Conservation (phyloP, 2,888 invertebrate species). For the Ariolimax columbianus region DNA sequence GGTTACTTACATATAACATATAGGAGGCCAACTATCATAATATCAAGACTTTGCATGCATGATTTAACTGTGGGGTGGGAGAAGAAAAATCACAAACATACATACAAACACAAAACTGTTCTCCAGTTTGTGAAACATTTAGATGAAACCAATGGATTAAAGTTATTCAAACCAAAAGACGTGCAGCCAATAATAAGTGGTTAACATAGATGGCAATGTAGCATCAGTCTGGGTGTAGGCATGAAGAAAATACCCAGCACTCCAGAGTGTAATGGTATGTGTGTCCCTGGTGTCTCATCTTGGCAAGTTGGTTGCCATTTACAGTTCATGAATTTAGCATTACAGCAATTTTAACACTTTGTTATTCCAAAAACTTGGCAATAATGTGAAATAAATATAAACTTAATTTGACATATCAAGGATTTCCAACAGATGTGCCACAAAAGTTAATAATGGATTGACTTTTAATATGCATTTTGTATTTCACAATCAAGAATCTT, state of each 20-base stretch:
- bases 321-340: neutral
- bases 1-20: neutral
- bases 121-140: constrained; percentile 6
- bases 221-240: constrained; percentile 7
- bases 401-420: no score
- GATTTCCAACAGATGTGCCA: no score
- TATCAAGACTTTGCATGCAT: neutral
- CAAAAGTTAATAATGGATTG: no score
- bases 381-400: no score
- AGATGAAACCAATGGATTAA: neutral
- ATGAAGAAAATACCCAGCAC: neutral
- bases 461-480: no score
- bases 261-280: neutral
- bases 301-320: neutral
- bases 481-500: no score
- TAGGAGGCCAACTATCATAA: neutral
- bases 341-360: neutral
- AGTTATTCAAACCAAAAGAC: neutral
- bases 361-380: no score
- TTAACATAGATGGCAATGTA: constrained; percentile 8
- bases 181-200: neutral
- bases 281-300: neutral
- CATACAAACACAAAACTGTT: neutral
- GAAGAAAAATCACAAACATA: neutral
- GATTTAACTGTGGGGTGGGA: neutral